Percentiles rank a stretch among this genome's conserved stretches.
Evolutionary conservation across 2,797 vertebrate species (phyloP).

Genomic region (Menidia menidia): DNA sequence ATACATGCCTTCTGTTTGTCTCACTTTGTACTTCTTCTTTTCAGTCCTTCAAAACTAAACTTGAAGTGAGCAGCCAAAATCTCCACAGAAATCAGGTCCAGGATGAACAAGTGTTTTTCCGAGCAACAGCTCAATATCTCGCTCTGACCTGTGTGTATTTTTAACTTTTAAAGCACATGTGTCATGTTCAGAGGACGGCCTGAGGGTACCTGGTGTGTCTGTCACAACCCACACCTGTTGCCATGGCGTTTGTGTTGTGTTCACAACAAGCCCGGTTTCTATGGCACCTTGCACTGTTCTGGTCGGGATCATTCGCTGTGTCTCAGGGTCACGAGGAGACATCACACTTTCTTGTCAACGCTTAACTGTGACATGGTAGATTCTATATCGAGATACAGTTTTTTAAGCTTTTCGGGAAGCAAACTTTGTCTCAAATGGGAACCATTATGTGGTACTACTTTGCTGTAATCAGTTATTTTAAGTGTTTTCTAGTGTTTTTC

Average conservation of each 20-base stretch:
- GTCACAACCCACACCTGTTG: conserved; percentile 70
- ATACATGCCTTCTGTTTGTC: conserved; percentile 57
- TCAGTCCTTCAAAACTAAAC: conserved; percentile 67
- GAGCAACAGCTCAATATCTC: conserved; percentile 50
- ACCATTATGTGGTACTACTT: conserved; percentile 1
- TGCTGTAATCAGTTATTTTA: background rate
- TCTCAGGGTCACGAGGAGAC: conserved; percentile 66
- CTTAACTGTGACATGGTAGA: conserved; percentile 55
- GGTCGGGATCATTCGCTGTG: conserved; percentile 22
- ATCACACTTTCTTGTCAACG: conserved; percentile 70
- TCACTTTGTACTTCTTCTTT: conserved; percentile 67
- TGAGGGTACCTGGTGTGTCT: conserved; percentile 63
- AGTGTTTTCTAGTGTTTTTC: conserved; percentile 10
- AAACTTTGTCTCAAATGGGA: background rate
- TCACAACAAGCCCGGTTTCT: conserved; percentile 77
- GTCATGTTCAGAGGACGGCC: conserved; percentile 66
- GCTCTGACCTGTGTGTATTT: conserved; percentile 60
- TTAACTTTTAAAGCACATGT: conserved; percentile 63
- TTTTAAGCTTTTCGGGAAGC: conserved; percentile 2
- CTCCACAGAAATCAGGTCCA: conserved; percentile 25
- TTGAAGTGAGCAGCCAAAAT: conserved; percentile 60
- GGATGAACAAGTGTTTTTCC: conserved; percentile 56
- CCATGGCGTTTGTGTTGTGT: conserved; percentile 77
- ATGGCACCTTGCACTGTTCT: conserved; percentile 43
- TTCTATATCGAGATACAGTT: conserved; percentile 63